Evolutionary conservation across 2,113 vertebrate genomes (phyloP), one percentile per base, ranked within the genome.

Genomic region (Astatoreochromis straeleni): DNA sequence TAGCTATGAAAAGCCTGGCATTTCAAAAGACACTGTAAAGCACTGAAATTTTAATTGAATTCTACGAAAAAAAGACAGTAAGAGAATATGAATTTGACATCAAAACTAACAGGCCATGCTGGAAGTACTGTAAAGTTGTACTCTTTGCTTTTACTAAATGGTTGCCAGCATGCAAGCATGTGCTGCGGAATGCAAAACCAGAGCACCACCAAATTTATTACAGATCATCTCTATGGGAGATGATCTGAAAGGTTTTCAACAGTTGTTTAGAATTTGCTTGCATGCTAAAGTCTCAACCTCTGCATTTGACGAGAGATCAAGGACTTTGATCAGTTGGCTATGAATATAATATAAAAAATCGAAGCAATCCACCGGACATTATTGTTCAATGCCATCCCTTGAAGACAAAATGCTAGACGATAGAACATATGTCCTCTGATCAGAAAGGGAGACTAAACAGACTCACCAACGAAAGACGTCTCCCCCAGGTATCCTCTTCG

Each of bases 381-480:
- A 29, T 47, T 29, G 9, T 45, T 47, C 70, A 75, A 19, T 31
- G 42, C 16, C 14, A 49, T 51, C 26, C 10, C 26, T 49, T 31
- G 9, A 35, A 29, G 60, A 14, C 42, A 54, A 53, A 17, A 45
- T 26, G 16, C 68, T 81, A 17, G 45, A 5, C 2, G 19, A 70
- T 19, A 49, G 16, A 49, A 4, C 8, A 21, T 21, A 26, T 53
- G 10, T 2, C 42, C 10, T 42, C 29, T 16, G 73, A n/a, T 13
- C 7, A 65, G 53, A 85, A 35, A 82, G 55, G 4, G 3, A 40
- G 21, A 55, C 40, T 82, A 84, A 81, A 70, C 11, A 19, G 38
- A 97, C 98, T 97, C 87, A 99, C 98, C 97, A 79, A 99, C 96
- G 91, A 99, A 99, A 17, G 98, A 98, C 0, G 98, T 99, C 96